Evolutionary conservation across 1,140 invertebrate genomes (phyloP), one percentile per base, ranked within the genome.

Genomic region (Chlorops oryzae): DNA sequence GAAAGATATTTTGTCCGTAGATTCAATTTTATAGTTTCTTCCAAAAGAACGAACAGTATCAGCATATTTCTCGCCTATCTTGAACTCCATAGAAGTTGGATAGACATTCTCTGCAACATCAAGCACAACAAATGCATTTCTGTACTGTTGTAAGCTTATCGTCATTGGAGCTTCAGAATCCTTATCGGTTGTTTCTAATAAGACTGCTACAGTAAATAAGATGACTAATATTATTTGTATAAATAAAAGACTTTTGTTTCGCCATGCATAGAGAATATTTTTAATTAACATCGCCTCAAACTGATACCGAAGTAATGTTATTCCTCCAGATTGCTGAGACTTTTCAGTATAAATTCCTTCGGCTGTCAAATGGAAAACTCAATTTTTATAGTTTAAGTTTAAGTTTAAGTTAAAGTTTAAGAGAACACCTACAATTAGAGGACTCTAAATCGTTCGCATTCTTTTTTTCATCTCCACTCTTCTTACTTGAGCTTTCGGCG

Each of bases 261-360:
- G 62, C 25, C 69, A 63, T 0, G 76, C 67, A n/a, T 75, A 75
- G 22, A 80, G 69, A 2, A 72, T 56, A 28, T 78, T 74, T 58
- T 83, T 83, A 35, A 79, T 61, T 25, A 82, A 62, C 73, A 82
- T 80, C 0, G 78, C 81, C 27, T 72, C 65, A 51, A 77, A 76
- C 59, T 82, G 80, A 47, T 80, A n/a, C 79, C 18, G 5, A n/a
- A 18, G 20, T 5, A 9, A 5, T 5, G 3, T 5, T 9, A 21
- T 22, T 5, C 10, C 15, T 18, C n/a, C n/a, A 10, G 6, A 22
- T n/a, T 41, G 20, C 9, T 21, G 17, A 18, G 18, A 22, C 5
- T 15, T n/a, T 9, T 5, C 18, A 41, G 21, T 15, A 21, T 7
- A 22, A 10, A 44, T 27, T 21, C 10, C 3, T 7, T 41, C 42